Evolutionary conservation across 2,113 vertebrate genomes (phyloP), one percentile per base, ranked within the genome.

Genomic region (Cryptoleucopteryx plumbea): DNA sequence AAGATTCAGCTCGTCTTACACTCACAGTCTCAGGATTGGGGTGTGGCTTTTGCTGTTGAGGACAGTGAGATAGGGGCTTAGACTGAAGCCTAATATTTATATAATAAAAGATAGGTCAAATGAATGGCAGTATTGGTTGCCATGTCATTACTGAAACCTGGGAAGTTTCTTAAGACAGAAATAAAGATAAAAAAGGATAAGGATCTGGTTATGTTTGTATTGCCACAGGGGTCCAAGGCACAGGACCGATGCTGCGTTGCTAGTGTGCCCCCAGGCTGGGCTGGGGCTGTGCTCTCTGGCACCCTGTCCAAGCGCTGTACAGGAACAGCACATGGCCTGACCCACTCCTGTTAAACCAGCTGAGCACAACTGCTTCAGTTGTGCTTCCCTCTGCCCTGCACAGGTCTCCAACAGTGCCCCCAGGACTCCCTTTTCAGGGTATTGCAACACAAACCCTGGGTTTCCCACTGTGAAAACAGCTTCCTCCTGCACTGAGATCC

Each of bases 241-340:
- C 34, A 48, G 38, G 43, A 34, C 17, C 0, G 0, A 26, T 50
- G 34, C 26, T 31, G 26, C 29, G 7, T 13, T 71, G 17, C 17
- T 23, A 1, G 34, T 5, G 9, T 43, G 21, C 34, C 23, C 15
- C 7, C 7, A 12, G 58, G 20, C 36, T 93, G 74, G 43, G 34
- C 43, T 83, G 48, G 23, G 68, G 11, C 32, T 6, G 1, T 42
- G 63, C 15, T 73, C 18, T 47, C 38, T 42, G 55, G 21, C 13
- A 36, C 4, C 10, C 20, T n/a, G 31, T 19, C 42, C 55, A 48
- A 47, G 29, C 0, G 0, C 31, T 50, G 16, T 16, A 3, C 16
- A 29, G 47, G 73, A 53, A 10, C 45, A 91, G n/a, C 42, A 29
- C 11, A 7, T 1, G 5, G 20, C 26, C 55, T 81, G 75, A 34